These are phyloP conservation scores for Chloropsis hardwickii DNA, from an alignment of 2,113 vertebrate genomes.

Conservation along the genomic window DNA sequence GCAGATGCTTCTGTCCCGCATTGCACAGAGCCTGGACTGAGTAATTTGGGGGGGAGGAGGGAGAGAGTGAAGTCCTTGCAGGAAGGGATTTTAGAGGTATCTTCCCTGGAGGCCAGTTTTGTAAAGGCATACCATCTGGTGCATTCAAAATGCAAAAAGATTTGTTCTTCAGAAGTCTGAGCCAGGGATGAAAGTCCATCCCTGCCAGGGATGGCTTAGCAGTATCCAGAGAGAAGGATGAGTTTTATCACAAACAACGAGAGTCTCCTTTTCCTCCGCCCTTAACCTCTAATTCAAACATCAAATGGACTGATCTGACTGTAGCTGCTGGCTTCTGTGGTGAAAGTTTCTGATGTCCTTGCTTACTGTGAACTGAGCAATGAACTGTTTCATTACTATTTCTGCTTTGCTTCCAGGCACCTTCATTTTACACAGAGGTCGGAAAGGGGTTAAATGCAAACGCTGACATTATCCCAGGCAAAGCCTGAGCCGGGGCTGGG, in stretches of 20 bases:
- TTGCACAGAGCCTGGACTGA: conserved; percentile 39
- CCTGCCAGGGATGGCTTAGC: conserved; percentile 62
- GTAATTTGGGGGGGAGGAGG: background rate
- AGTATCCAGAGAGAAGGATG: conserved; percentile 56
- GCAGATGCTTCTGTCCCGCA: conserved; percentile 52
- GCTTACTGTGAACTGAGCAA: conserved; percentile 37
- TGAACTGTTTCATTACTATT: conserved; percentile 30
- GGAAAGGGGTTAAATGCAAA: conserved; percentile 10
- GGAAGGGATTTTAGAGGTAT: conserved; percentile 54
- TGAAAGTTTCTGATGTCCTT: conserved; percentile 57
- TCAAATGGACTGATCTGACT: conserved; percentile 56
- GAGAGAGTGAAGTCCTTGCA: conserved; percentile 42
- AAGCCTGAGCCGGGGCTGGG: background rate
- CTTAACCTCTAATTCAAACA: conserved; percentile 66
- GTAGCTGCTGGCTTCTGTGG: conserved; percentile 16
- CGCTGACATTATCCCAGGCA: background rate
- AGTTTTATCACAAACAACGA: conserved; percentile 55
- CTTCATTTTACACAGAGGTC: conserved; percentile 7
- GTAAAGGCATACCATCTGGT: conserved; percentile 66
- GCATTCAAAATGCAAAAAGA: conserved; percentile 67
- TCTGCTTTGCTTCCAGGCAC: conserved; percentile 40
- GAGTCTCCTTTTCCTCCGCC: conserved; percentile 39
- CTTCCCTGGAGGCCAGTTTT: conserved; percentile 54
- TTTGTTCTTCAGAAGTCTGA: conserved; percentile 67
- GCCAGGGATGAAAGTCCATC: conserved; percentile 68